A percentile compares a stretch with the other conserved stretches of the same genome.
Conservation (phyloP, 2,888 invertebrate species). For the Campoplex nolae region DNA sequence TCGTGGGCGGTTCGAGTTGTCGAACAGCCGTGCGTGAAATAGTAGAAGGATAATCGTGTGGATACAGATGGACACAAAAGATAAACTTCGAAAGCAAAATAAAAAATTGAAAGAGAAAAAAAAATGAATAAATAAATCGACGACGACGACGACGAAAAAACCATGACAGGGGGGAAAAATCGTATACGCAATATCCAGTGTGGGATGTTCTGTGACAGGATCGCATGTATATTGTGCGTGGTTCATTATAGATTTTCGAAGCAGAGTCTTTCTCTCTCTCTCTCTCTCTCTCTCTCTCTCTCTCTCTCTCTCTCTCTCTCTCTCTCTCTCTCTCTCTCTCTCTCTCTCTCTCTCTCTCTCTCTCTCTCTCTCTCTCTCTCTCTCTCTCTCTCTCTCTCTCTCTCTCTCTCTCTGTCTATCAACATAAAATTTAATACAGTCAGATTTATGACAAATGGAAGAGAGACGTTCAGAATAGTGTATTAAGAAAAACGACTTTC, state of each 20-base stretch:
- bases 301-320: neutral
- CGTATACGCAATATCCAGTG: slow-evolving; percentile 53
- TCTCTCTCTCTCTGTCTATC: neutral
- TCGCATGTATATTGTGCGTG: slow-evolving; percentile 20
- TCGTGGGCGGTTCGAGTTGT: slow-evolving; percentile 50
- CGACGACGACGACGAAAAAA: neutral
- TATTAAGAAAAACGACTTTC: neutral
- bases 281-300: neutral
- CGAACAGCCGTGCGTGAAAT: slow-evolving; percentile 59
- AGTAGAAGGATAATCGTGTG: slow-evolving; percentile 51
- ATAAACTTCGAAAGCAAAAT: slow-evolving; percentile 1
- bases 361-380: neutral
- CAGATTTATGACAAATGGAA: neutral
- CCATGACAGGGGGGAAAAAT: slow-evolving; percentile 27
- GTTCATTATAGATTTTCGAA: slow-evolving; percentile 57
- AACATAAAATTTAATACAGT: neutral
- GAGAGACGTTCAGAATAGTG: neutral
- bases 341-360: neutral
- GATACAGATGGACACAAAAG: slow-evolving; percentile 50
- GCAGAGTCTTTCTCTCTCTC: neutral
- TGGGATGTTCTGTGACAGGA: slow-evolving; percentile 54
- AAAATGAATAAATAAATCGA: neutral
- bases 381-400: neutral
- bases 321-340: neutral
- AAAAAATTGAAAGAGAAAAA: neutral